phyloP scores from a whole-genome alignment of 2,797 vertebrate species.

The Argya squamiceps region DNA sequence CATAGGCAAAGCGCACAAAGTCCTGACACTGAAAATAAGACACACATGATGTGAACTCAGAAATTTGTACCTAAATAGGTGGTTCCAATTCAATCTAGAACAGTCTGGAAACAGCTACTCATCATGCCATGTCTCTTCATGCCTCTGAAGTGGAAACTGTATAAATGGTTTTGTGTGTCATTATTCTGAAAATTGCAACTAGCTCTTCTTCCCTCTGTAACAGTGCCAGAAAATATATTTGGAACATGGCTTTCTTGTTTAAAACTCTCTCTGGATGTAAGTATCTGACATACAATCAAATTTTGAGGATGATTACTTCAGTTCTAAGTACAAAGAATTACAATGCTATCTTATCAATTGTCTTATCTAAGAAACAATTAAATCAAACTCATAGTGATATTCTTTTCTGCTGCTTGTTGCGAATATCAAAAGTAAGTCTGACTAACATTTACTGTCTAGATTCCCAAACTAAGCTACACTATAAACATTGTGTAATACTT shows the following conservation, averaged over 20 bases:
- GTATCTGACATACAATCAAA: neutral
- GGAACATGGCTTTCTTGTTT: neutral
- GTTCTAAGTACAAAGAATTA: neutral
- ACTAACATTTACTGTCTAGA: conserved; percentile 1
- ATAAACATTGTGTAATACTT: neutral
- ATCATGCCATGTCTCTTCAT: neutral
- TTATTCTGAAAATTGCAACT: conserved; percentile 22
- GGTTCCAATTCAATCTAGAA: conserved; percentile 2
- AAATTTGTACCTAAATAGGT: neutral
- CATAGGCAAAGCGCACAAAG: neutral
- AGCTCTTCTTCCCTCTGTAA: neutral
- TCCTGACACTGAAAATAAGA: neutral
- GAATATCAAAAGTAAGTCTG: neutral
- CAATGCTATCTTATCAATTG: neutral
- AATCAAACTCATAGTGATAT: neutral
- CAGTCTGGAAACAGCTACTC: conserved; percentile 8
- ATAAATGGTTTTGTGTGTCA: neutral
- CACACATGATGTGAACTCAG: neutral
- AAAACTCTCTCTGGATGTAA: conserved; percentile 10
- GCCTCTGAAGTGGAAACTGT: neutral
- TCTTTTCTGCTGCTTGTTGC: neutral
- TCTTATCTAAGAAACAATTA: neutral
- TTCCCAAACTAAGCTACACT: neutral
- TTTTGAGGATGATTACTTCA: conserved; percentile 18
- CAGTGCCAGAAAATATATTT: conserved; percentile 3